Percentiles rank a stretch among this genome's conserved stretches.
Conservation (phyloP, 1,140 invertebrate genomes). For the Atta colombica region DNA sequence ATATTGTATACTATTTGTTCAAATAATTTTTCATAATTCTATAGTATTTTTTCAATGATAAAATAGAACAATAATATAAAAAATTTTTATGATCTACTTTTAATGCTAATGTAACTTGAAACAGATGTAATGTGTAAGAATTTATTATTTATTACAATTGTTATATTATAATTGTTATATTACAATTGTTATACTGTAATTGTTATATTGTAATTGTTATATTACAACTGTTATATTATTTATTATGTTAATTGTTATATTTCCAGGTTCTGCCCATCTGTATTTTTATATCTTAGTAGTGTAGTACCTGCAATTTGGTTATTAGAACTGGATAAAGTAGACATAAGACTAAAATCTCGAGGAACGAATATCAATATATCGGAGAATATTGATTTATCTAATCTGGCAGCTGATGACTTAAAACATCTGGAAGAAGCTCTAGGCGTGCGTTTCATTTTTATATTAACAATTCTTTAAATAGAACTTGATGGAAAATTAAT, state of each 20-base stretch:
- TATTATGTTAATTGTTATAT: neutral
- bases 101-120: neutral
- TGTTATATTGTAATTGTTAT: too few species aligned
- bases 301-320: conserved; percentile 95
- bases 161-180: neutral
- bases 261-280: conserved; percentile 94
- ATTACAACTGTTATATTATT: too few species aligned
- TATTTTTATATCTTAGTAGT: conserved; percentile 93
- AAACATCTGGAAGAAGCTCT: conserved; percentile 88
- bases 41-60: too few species aligned
- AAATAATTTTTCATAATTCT: too few species aligned
- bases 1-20: too few species aligned
- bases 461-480: neutral
- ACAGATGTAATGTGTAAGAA: neutral
- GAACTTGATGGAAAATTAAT: neutral
- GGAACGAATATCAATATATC: conserved; percentile 87
- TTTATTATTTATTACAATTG: conserved; percentile 14
- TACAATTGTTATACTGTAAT: too few species aligned
- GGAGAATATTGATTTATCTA: conserved; percentile 84
- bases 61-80: neutral
- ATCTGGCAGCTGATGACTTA: conserved; percentile 85
- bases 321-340: conserved; percentile 93
- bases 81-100: neutral
- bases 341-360: conserved; percentile 87
- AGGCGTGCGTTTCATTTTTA: conserved; percentile 82